A percentile compares a stretch with the other conserved stretches of the same genome.
These are phyloP conservation scores for Noturus placidus DNA, from an alignment of 2,113 vertebrate genomes.

Conservation along the genomic window DNA sequence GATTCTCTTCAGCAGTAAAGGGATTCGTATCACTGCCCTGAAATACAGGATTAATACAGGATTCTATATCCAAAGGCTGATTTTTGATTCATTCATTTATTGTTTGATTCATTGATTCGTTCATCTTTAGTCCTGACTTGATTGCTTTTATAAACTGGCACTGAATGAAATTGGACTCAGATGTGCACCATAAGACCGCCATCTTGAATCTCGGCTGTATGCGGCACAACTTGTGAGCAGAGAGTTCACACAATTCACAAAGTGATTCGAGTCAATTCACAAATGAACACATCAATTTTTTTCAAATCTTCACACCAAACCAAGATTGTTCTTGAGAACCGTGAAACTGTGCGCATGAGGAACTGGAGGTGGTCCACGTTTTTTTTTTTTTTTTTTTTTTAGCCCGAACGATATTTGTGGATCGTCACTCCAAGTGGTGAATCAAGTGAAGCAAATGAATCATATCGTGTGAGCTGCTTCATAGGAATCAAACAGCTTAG, in stretches of 20 bases:
- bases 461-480: neutral
- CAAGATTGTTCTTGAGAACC: neutral
- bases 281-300: neutral
- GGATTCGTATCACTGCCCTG: constrained; percentile 26
- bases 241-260: neutral
- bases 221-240: neutral
- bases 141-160: neutral
- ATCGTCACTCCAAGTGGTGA: neutral
- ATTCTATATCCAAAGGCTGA: constrained; percentile 10
- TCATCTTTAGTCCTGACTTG: neutral
- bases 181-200: neutral
- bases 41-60: constrained; percentile 24
- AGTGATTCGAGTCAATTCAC: neutral
- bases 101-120: neutral
- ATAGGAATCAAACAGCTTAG: neutral
- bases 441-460: neutral
- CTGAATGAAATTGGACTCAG: neutral
- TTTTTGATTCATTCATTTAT: neutral
- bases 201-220: neutral
- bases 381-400: no score
- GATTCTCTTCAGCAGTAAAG: constrained; percentile 37
- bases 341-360: neutral
- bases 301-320: neutral
- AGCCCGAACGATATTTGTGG: neutral
- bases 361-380: neutral